Conservation (phyloP, 2,888 invertebrate genomes). For the Sussaba pulchella region DNA sequence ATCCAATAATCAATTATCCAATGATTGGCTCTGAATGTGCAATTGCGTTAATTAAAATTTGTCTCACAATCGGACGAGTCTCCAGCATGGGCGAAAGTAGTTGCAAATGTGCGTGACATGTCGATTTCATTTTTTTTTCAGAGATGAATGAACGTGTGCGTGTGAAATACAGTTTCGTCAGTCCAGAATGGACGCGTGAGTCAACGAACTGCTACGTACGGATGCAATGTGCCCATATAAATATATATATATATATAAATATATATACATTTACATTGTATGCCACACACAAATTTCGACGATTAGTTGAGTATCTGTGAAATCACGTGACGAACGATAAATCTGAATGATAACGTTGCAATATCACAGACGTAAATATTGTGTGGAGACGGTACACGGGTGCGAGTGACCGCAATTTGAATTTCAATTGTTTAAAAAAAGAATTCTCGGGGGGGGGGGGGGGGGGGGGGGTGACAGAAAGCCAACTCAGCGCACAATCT, state of each 20-base stretch:
- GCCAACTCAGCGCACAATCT: slow-evolving; percentile 66
- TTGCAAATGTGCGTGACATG: neutral
- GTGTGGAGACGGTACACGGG: slow-evolving; percentile 4
- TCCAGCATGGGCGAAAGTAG: neutral
- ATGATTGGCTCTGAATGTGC: too few relatives aligned
- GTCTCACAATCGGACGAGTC: neutral
- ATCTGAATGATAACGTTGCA: slow-evolving; percentile 6
- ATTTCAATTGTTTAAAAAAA: too few relatives aligned
- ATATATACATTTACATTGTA: neutral
- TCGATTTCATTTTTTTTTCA: neutral
- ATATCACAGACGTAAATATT: slow-evolving; percentile 14
- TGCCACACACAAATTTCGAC: neutral
- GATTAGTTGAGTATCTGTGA: slow-evolving; percentile 1
- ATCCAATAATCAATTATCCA: too few relatives aligned
- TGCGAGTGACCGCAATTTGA: slow-evolving; percentile 54
- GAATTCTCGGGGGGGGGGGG: too few relatives aligned
- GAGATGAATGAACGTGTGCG: slow-evolving; percentile 1
- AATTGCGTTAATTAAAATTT: neutral
- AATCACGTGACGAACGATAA: slow-evolving; percentile 2
- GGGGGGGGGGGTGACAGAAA: slow-evolving; percentile 58
- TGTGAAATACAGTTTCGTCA: neutral
- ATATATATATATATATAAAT: neutral
- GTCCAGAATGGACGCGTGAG: neutral
- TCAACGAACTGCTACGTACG: slow-evolving; percentile 10
- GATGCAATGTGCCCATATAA: neutral